A percentile compares a stretch with the other conserved stretches of the same genome.
Conservation (phyloP, 2,113 vertebrate species). For the Brienomyrus brachyistius region DNA sequence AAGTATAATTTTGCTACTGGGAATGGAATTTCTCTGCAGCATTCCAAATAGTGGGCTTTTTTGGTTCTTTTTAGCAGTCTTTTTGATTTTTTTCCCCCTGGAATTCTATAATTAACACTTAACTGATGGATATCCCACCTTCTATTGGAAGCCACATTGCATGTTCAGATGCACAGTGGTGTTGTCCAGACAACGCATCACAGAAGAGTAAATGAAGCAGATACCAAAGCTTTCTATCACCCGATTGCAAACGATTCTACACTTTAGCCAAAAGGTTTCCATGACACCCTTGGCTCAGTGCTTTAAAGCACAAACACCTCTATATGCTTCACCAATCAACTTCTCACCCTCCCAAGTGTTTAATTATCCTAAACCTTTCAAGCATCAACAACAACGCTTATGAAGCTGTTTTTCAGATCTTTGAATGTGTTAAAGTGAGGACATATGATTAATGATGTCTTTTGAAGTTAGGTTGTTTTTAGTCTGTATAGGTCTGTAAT, state of each 20-base stretch:
- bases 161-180: constrained; percentile 68
- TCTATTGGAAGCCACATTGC: constrained; percentile 68
- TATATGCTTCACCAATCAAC: not conserved
- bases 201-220: constrained; percentile 76
- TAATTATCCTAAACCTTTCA: not conserved
- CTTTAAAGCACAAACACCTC: constrained; percentile 50
- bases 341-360: not conserved
- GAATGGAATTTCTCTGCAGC: not conserved
- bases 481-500: not conserved
- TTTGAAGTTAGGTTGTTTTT: constrained; percentile 3
- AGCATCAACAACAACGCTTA: not conserved
- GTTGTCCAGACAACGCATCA: constrained; percentile 83
- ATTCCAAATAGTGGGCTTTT: not conserved
- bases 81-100: constrained; percentile 44
- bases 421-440: not conserved
- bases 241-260: constrained; percentile 61
- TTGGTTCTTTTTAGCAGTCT: not conserved
- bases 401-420: constrained; percentile 3
- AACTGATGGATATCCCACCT: constrained; percentile 63
- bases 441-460: not conserved
- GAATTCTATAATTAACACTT: constrained; percentile 77
- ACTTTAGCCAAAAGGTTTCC: constrained; percentile 75
- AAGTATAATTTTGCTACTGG: not conserved
- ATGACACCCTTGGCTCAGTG: constrained; percentile 63
- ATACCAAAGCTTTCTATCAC: constrained; percentile 80